Evolutionary conservation across 2,113 vertebrate genomes (phyloP).

Genomic region (Xenopus borealis): DNA sequence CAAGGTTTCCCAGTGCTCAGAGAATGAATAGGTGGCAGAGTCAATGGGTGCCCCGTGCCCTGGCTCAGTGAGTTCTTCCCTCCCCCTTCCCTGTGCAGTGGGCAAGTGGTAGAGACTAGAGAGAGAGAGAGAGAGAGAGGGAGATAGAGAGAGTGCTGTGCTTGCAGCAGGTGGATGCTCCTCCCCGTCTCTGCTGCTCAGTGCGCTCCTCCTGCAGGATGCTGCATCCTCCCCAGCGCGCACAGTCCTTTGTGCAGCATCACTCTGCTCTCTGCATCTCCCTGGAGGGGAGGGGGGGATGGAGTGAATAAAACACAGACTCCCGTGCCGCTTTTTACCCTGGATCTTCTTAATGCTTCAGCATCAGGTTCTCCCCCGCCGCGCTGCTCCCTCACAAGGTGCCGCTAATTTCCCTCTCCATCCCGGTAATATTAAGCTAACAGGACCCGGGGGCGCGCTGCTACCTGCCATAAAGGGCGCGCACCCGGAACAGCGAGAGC

Average conservation of each 20-base stretch:
- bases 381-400: constrained; percentile 17
- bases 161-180: constrained; percentile 81
- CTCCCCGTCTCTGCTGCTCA: constrained; percentile 55
- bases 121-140: too few relatives aligned
- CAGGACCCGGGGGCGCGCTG: constrained; percentile 55
- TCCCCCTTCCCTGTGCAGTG: constrained; percentile 28
- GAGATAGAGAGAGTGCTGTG: constrained; percentile 49
- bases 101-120: constrained; percentile 30
- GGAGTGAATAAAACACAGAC: background rate
- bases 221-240: constrained; percentile 31
- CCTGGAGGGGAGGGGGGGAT: constrained; percentile 18
- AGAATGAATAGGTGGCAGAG: background rate
- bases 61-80: constrained; percentile 12
- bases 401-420: constrained; percentile 15
- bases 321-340: constrained; percentile 33
- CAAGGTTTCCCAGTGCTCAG: constrained; percentile 5
- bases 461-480: constrained; percentile 83
- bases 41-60: background rate
- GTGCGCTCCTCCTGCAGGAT: constrained; percentile 29
- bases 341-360: constrained; percentile 9
- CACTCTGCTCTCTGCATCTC: constrained; percentile 38
- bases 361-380: constrained; percentile 25
- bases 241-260: constrained; percentile 44
- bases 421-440: constrained; percentile 37
- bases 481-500: constrained; percentile 58